A percentile compares a stretch with the other conserved stretches of the same genome.
phyloP scores from a whole-genome alignment of 2,888 invertebrate genomes.

The Tyria jacobaeae region DNA sequence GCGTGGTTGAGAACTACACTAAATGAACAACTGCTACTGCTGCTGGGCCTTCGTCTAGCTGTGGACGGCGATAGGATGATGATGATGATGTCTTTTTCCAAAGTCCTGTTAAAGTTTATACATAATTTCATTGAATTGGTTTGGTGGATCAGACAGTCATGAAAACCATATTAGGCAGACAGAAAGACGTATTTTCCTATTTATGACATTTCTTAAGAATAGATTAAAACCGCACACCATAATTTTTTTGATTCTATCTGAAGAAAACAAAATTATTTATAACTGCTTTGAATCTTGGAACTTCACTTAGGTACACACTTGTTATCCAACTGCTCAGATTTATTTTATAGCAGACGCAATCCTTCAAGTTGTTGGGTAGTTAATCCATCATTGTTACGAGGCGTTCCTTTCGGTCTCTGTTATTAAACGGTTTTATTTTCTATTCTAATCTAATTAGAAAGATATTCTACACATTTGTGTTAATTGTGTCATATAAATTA shows the following conservation, averaged over 20 bases:
- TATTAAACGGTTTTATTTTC: slow-evolving; percentile 10
- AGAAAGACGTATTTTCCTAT: too few species aligned
- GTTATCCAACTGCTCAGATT: slow-evolving; percentile 15
- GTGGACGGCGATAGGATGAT: too few species aligned
- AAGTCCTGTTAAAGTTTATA: too few species aligned
- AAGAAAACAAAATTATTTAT: slow-evolving; percentile 7
- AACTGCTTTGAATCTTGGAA: neutral
- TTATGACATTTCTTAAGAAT: too few species aligned
- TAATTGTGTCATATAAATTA: neutral
- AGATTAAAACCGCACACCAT: neutral
- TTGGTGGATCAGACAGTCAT: too few species aligned
- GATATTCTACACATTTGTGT: neutral
- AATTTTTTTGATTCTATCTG: neutral
- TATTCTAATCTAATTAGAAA: slow-evolving; percentile 1
- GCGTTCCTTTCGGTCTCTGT: slow-evolving; percentile 22
- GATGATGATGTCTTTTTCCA: too few species aligned
- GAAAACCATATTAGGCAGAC: too few species aligned
- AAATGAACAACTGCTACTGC: too few species aligned
- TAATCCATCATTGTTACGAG: slow-evolving; percentile 30
- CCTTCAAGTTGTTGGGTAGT: slow-evolving; percentile 14
- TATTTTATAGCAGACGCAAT: slow-evolving; percentile 27
- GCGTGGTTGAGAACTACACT: too few species aligned
- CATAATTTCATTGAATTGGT: too few species aligned
- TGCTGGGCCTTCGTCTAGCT: too few species aligned
- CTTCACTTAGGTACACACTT: slow-evolving; percentile 6